Percentiles rank a stretch among this genome's conserved stretches.
These are phyloP conservation scores for Drosophila melanogaster DNA, from an alignment of 1,140 invertebrate genomes.

Conservation along the genomic window Release_6_plus_ISO1_MT NT_037436.4:22773501-22774000, in stretches of 20 bases:
- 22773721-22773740: slow-evolving; percentile 42
- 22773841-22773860: slow-evolving; percentile 52
- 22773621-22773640: slow-evolving; percentile 12
- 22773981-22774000: slow-evolving; percentile 51
- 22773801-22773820: slow-evolving; percentile 45
- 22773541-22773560: slow-evolving; percentile 59
- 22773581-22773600: slow-evolving; percentile 24
- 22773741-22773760: slow-evolving; percentile 2
- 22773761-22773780: slow-evolving; percentile 12
- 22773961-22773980: slow-evolving; percentile 46
- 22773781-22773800: slow-evolving; percentile 40
- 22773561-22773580: slow-evolving; percentile 2
- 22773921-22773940: background rate
- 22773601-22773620: slow-evolving; percentile 18
- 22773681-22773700: slow-evolving; percentile 3
- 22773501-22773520: slow-evolving; percentile 3
- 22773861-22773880: slow-evolving; percentile 21
- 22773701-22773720: slow-evolving; percentile 62
- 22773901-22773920: slow-evolving; percentile 12
- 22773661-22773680: slow-evolving; percentile 25
- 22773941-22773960: slow-evolving; percentile 45
- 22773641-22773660: slow-evolving; percentile 10
- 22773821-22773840: slow-evolving; percentile 54
- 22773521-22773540: slow-evolving; percentile 20
- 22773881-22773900: background rate